Conservation (phyloP, 1,140 invertebrate species). For the Drosophila serrata region DNA sequence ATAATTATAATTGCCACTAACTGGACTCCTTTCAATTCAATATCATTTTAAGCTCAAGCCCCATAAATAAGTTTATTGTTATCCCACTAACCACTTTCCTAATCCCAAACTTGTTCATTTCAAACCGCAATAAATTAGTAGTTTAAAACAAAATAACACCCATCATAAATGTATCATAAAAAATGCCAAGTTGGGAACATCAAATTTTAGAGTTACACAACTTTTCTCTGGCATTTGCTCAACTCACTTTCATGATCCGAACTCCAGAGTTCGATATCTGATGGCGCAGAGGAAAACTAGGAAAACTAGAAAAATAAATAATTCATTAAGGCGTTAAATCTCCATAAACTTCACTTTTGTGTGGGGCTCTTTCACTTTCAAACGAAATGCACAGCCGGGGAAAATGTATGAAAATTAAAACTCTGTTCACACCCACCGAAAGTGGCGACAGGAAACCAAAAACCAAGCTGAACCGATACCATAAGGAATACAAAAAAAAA, state of each 20-base stretch:
- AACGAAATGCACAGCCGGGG: slow-evolving; percentile 13
- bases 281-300: slow-evolving; percentile 16
- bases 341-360: slow-evolving; percentile 67
- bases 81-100: not conserved
- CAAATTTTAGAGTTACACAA: slow-evolving; percentile 25
- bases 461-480: slow-evolving; percentile 20
- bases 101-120: slow-evolving; percentile 7
- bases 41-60: not conserved
- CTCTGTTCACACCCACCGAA: slow-evolving; percentile 78
- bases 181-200: not conserved
- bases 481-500: slow-evolving; percentile 55
- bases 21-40: not conserved
- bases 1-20: not conserved
- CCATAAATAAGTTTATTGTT: not conserved
- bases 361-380: slow-evolving; percentile 64
- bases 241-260: slow-evolving; percentile 47
- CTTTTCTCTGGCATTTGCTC: slow-evolving; percentile 21
- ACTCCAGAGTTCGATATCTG: slow-evolving; percentile 9
- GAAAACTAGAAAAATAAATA: slow-evolving; percentile 67
- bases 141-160: slow-evolving; percentile 15
- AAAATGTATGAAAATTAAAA: slow-evolving; percentile 67
- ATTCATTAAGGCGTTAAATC: slow-evolving; percentile 68
- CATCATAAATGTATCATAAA: slow-evolving; percentile 34
- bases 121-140: slow-evolving; percentile 2
- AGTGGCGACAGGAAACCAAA: slow-evolving; percentile 71